Conservation (phyloP, 2,113 vertebrate genomes). For the Steatornis caripensis region DNA sequence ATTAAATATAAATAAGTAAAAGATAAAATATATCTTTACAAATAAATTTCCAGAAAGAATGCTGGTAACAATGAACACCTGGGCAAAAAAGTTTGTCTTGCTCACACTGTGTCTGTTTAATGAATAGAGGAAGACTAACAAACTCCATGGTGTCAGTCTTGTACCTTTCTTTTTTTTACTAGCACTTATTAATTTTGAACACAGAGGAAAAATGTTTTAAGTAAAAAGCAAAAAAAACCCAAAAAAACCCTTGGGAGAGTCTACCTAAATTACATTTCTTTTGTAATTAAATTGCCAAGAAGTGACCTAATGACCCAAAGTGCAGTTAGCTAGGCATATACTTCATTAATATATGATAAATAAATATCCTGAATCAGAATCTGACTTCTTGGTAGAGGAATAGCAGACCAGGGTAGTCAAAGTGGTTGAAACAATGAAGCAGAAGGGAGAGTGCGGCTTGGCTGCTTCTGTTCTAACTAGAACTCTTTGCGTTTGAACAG, state of each 20-base stretch:
- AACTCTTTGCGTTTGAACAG: neutral
- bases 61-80: accelerated
- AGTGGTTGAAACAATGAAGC: neutral
- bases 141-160: neutral
- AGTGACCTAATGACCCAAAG: constrained; percentile 48
- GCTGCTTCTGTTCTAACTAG: neutral
- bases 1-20: no score
- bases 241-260: neutral
- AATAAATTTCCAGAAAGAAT: neutral
- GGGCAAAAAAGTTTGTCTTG: neutral
- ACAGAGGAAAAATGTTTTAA: neutral
- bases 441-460: neutral
- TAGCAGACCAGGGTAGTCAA: neutral
- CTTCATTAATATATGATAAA: constrained; percentile 60
- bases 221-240: neutral
- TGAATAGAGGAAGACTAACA: neutral
- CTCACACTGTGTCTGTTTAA: neutral
- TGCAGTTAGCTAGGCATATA: constrained; percentile 51
- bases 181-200: constrained; percentile 4
- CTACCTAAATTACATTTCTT: constrained; percentile 28
- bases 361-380: constrained; percentile 1
- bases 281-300: constrained; percentile 66
- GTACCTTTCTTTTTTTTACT: neutral
- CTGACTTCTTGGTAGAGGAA: neutral
- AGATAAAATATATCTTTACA: neutral